Evolutionary conservation across 2,113 vertebrate species (phyloP), one percentile per base, ranked within the genome.

Genomic region (Pardalotus punctatus): DNA sequence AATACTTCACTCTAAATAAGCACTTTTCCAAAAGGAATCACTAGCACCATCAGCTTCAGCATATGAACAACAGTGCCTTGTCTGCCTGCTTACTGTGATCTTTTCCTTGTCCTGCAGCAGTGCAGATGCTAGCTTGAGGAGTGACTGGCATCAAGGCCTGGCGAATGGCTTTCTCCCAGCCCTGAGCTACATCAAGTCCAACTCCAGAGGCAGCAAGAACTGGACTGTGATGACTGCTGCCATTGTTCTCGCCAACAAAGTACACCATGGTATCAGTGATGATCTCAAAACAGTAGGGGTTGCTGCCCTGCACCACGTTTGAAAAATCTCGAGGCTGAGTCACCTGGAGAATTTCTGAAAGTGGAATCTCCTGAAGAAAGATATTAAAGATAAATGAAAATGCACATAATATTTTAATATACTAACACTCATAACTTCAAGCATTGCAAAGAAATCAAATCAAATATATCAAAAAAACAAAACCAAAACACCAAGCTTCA

Each of bases 71-170:
- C 2, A 95, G 78, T 0, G 60, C 84, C 84, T 89, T 78, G 56
- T 79, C 87, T 89, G 83, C 72, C 94, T 96, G 97, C 99, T 99
- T 97, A 99, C 99, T 99, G 98, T 99, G 99, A 91, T 99, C 99
- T 97, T 98, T 99, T 93, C 99, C 99, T 91, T 99, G 99, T 71
- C 99, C 99, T 20, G 98, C 97, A 91, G 98, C 97, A 86, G 98
- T 98, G 93, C 99, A 98, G 91, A 99, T 84, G 35, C 99, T 99
- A 92, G 99, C 98, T 97, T 99, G 99, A 92, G 99, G 99, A 14
- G 99, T 99, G 90, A 99, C 99, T 31, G 99, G 99, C 99, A 99
- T 99, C 96, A 99, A 98, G 92, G 99, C 99, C 96, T 99, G 99
- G 95, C 99, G 98, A 97, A 99, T 99, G 96, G 99, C 99, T 96